phyloP scores from a whole-genome alignment of 2,888 invertebrate species.

The Nemotelus pantherinus region DNA sequence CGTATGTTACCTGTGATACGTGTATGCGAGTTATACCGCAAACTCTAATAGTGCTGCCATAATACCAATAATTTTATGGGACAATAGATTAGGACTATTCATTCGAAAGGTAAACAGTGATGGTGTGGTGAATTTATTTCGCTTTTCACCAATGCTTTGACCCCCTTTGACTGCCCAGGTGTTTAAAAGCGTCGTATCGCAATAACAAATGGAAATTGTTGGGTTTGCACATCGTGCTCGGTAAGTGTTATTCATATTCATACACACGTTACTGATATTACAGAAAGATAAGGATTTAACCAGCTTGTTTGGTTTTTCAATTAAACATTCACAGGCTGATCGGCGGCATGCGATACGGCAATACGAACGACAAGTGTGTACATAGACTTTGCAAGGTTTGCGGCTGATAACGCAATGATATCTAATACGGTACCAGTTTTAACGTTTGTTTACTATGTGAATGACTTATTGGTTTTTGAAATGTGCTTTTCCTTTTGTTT shows the following conservation, averaged over 20 bases:
- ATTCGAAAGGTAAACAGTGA: neutral
- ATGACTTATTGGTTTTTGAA: constrained; percentile 32
- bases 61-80: constrained; percentile 11
- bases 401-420: neutral
- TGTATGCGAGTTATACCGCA: too few relatives aligned
- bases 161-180: too few relatives aligned
- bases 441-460: constrained; percentile 10
- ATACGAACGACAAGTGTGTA: neutral
- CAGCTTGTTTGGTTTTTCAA: constrained; percentile 36
- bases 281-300: neutral
- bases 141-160: too few relatives aligned
- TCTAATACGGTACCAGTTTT: constrained; percentile 8
- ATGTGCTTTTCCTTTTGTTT: constrained; percentile 4
- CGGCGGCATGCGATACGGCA: neutral
- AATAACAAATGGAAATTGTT: too few relatives aligned
- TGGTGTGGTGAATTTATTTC: too few relatives aligned
- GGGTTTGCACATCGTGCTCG: too few relatives aligned
- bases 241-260: too few relatives aligned
- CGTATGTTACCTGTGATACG: too few relatives aligned
- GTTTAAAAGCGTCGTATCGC: too few relatives aligned
- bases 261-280: too few relatives aligned
- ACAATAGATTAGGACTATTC: neutral
- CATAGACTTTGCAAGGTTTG: neutral
- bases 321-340: constrained; percentile 3
- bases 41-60: constrained; percentile 9